Evolutionary conservation across 53 echinoderm and acorn worm species (phyloP), one percentile per base, ranked within the genome.

Genomic region (Echinarachnius parma): DNA sequence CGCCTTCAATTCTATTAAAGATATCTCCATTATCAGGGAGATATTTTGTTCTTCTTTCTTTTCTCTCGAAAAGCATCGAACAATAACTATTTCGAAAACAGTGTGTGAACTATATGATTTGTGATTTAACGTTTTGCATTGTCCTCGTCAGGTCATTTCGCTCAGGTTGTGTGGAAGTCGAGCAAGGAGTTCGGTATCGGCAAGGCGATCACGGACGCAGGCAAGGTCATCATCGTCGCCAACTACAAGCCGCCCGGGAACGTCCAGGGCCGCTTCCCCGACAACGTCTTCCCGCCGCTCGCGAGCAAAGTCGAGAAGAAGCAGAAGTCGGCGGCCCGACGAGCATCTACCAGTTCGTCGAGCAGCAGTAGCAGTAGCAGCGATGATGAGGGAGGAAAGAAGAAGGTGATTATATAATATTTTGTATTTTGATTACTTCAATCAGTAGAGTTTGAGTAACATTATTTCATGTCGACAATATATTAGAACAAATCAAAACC

Each of bases 131-230:
- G n/a, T n/a, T n/a, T n/a, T n/a, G n/a, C n/a, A n/a, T n/a, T n/a
- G n/a, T n/a, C n/a, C n/a, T n/a, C n/a, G n/a, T n/a, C 64, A 89
- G 89, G 89, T 49, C 89, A 89, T 64, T 89, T 89, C 39, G 66
- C 81, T 22, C 89, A 89, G 66, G 85, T 85, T 8, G 89, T 89
- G 14, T 89, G 89, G 89, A 89, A 89, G 55, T 69, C 69, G 5
- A 84, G 84, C 34, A 89, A 77, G 32, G 85, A 89, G 39, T 81
- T 89, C 31, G 89, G 89, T 5, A 89, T 89, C 48, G 89, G 89
- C 1, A 89, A 89, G 74, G 89, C 89, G 26, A 72, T 84, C 28
- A 72, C 81, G 5, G 81, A 49, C 21, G 79, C 81, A 26, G 80
- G 80, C 26, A 84, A 84, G 61, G 77, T 89, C 5, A 80, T 89